These are phyloP conservation scores for Cervus canadensis DNA, from an alignment of 2,113 vertebrate species.

Conservation along the genomic window DNA sequence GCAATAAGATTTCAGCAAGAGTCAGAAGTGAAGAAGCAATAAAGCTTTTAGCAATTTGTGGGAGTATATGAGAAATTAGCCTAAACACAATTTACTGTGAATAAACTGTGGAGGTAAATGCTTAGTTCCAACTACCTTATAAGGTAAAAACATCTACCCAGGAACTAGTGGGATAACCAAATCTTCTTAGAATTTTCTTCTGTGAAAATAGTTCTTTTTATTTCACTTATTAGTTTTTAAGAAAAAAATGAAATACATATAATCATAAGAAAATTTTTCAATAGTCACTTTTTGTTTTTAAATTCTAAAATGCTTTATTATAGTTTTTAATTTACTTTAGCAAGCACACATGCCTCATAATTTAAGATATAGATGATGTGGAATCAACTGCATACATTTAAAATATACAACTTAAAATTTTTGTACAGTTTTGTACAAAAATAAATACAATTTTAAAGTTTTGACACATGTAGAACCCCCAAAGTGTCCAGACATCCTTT, in stretches of 20 bases:
- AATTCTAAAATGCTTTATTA: background rate
- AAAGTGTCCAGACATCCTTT: background rate
- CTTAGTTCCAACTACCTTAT: background rate
- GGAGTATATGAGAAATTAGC: background rate
- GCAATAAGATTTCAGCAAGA: background rate
- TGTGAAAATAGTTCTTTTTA: background rate
- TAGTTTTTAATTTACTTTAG: background rate
- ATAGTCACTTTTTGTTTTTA: background rate
- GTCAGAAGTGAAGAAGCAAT: background rate
- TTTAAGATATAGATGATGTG: background rate
- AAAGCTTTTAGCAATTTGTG: background rate
- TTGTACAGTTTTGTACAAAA: background rate
- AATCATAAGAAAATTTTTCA: background rate
- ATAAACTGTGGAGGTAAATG: background rate
- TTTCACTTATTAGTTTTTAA: background rate
- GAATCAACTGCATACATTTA: background rate
- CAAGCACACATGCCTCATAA: background rate
- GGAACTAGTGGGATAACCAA: background rate
- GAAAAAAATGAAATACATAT: background rate
- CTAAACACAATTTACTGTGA: background rate
- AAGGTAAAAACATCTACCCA: background rate
- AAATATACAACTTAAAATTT: background rate
- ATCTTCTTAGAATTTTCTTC: background rate
- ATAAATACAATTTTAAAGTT: background rate
- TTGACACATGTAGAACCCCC: background rate